Base-by-base conservation (phyloP, 1,140 invertebrate genomes). In the Neodiprion virginianus region DNA sequence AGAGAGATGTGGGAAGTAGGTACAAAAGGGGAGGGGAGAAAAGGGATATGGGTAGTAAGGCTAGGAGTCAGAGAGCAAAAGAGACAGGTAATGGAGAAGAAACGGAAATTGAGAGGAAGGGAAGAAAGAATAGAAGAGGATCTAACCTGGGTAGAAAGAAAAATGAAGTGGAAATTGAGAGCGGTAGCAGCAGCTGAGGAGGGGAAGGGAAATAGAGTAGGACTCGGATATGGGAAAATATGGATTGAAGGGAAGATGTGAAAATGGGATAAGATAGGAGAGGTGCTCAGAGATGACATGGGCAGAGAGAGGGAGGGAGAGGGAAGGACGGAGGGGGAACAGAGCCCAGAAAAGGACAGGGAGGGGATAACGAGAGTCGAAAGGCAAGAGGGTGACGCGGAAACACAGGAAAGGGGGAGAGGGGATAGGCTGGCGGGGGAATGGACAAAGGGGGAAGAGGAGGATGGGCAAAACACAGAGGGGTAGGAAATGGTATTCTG, bases 401-500 rank as follows among this genome's bases (percentile, higher is more conserved):
- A 3, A 5, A 3, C 28, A 40, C 28, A 0, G 5, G 28, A 2
- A 5, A 5, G 28, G 28, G 28, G 28, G 28, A 40, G 28, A 3
- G 2, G 28, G 28, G 28, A 40, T 3, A 40, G 28, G 28, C 28
- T 3, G 28, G 28, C 28, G 28, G 28, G 28, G 28, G 28, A 40
- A 40, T 40, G 28, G 28, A 40, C 5, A 23, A 61, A n/a, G 48
- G 28, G 5, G 28, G 5, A 5, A 40, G 48, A 69, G 12, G 23
- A 71, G 67, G 11, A 9, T 23, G 17, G 9, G 28, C 5, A 5
- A 48, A 67, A 10, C 23, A 4, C 2, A 40, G 28, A 40, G 28
- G 28, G 28, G 8, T 76, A 7, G 67, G 1, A 69, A 23, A 8
- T 23, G 68, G 50, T 53, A 8, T 50, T 72, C 12, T 77, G 76